A percentile compares a stretch with the other conserved stretches of the same genome.
phyloP scores from a whole-genome alignment of 2,113 vertebrate genomes.

The Acanthochromis polyacanthus region DNA sequence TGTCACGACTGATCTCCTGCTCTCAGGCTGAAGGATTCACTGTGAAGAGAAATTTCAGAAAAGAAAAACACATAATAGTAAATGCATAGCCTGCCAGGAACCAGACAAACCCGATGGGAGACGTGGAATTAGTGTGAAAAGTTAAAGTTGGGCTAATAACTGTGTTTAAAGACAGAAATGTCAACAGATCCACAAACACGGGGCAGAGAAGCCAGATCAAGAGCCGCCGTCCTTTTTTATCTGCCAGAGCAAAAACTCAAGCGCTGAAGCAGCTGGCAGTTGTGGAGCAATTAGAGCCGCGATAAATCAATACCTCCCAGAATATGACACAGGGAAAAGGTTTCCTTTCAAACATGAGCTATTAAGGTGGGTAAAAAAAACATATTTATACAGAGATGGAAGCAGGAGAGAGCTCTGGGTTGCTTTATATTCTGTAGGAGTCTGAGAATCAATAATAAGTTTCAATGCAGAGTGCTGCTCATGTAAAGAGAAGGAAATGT shows the following conservation, averaged over 20 bases:
- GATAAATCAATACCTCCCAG: conserved; percentile 67
- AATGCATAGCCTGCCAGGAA: conserved; percentile 19
- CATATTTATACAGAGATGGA: conserved; percentile 18
- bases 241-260: conserved; percentile 48
- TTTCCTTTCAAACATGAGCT: conserved; percentile 45
- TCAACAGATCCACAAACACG: conserved; percentile 46
- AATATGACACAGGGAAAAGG: conserved; percentile 55
- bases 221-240: conserved; percentile 48
- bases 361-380: conserved; percentile 14
- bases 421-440: not conserved
- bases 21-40: conserved; percentile 10
- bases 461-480: not conserved
- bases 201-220: conserved; percentile 52
- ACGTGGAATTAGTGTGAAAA: conserved; percentile 30
- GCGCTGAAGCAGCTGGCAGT: conserved; percentile 56
- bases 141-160: conserved; percentile 16
- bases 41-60: not conserved
- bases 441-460: conserved; percentile 4
- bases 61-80: not conserved
- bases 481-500: not conserved
- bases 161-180: conserved; percentile 52
- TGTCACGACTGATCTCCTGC: conserved; percentile 21
- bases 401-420: conserved; percentile 7
- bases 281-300: conserved; percentile 60
- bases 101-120: conserved; percentile 7